These are phyloP conservation scores for Folsomia manolachei DNA, from an alignment of 2,888 invertebrate genomes.

Conservation along the genomic window DNA sequence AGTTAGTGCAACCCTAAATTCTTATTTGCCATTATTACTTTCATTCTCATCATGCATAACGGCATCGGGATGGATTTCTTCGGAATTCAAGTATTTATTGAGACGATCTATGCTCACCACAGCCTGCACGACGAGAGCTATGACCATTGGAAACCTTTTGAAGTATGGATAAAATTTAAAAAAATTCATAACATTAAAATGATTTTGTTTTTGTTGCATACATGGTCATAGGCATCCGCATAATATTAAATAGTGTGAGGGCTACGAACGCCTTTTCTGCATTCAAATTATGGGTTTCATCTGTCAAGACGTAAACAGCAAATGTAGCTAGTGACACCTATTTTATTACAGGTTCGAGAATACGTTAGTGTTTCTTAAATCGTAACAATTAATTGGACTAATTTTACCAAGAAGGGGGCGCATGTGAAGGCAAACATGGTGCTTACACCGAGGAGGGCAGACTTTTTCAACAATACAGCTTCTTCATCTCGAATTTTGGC, in stretches of 20 bases:
- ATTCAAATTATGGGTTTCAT: conserved; percentile 69
- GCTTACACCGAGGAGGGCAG: conserved; percentile 54
- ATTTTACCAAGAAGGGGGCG: conserved; percentile 58
- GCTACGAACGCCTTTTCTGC: conserved; percentile 82
- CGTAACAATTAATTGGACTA: no score
- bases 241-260: conserved; percentile 79
- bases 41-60: conserved; percentile 51
- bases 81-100: conserved; percentile 57
- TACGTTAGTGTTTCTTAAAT: neutral
- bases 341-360: no score
- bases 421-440: conserved; percentile 58
- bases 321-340: conserved; percentile 68
- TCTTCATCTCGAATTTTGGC: conserved; percentile 55
- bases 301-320: conserved; percentile 71
- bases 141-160: conserved; percentile 29
- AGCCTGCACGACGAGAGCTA: conserved; percentile 47
- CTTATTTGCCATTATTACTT: no score
- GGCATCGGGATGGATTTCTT: conserved; percentile 56
- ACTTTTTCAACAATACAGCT: conserved; percentile 54
- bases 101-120: conserved; percentile 58
- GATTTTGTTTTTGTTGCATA: conserved; percentile 2
- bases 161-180: neutral
- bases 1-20: no score
- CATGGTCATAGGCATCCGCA: conserved; percentile 70
- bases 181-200: neutral